These are phyloP conservation scores for Podabrus alpinus DNA, from an alignment of 2,888 invertebrate genomes.

Conservation along the genomic window DNA sequence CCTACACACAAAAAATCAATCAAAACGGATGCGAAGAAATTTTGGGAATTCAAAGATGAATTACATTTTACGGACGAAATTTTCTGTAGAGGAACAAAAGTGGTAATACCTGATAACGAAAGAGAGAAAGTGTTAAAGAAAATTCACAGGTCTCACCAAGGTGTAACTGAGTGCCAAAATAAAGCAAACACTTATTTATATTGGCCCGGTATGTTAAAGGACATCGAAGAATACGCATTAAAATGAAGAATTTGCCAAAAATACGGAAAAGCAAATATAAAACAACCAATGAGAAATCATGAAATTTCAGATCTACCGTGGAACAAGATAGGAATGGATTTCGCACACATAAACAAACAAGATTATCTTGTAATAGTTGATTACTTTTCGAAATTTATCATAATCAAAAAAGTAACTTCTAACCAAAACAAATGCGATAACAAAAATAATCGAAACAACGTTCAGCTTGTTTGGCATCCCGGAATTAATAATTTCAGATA, in stretches of 20 bases:
- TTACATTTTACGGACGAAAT: neutral
- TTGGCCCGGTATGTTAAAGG: conserved; percentile 28
- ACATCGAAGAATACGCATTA: conserved; percentile 35
- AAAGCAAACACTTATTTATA: neutral
- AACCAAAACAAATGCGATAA: conserved; percentile 28
- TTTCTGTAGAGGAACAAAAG: neutral
- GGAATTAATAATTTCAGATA: conserved; percentile 27
- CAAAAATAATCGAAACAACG: conserved; percentile 25
- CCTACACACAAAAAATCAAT: neutral
- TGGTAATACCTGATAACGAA: neutral
- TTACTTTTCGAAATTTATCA: no score
- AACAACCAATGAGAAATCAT: conserved; percentile 28
- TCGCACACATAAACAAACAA: conserved; percentile 12
- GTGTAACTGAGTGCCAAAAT: neutral
- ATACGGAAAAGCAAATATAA: conserved; percentile 18
- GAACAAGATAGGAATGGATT: conserved; percentile 34
- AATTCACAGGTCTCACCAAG: neutral
- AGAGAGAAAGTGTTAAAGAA: no score
- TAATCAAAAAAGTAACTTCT: conserved; percentile 31
- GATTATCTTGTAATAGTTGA: conserved; percentile 33
- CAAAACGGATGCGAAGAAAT: neutral
- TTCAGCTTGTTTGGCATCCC: conserved; percentile 35
- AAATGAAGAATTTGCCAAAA: conserved; percentile 1
- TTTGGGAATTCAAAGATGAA: neutral
- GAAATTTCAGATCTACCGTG: conserved; percentile 29